A percentile compares a stretch with the other conserved stretches of the same genome.
Evolutionary conservation across 2,113 vertebrate species (phyloP).

Genomic region (Rhinopomastus cyanomelas): DNA sequence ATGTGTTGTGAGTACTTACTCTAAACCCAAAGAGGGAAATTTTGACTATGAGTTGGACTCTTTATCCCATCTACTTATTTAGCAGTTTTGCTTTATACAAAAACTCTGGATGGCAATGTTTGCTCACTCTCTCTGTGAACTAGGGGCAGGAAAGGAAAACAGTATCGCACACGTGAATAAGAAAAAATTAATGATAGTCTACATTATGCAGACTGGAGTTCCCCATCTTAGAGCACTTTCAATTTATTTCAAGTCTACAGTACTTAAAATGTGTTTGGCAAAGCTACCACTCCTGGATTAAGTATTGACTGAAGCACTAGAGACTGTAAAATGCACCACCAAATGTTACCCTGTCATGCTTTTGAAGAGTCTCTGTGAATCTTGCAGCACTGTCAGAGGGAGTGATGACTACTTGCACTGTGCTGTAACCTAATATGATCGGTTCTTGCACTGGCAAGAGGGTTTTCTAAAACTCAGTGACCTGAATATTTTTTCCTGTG

Average conservation of each 20-base stretch:
- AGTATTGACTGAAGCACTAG: not conserved
- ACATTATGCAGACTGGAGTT: not conserved
- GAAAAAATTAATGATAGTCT: not conserved
- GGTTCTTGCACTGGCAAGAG: not conserved
- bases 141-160: not conserved
- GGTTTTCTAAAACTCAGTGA: not conserved
- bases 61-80: too few species aligned
- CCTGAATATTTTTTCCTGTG: not conserved
- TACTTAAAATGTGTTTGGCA: not conserved
- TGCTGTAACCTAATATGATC: not conserved
- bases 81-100: too few species aligned
- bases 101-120: not conserved
- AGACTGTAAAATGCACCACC: not conserved
- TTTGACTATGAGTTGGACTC: too few species aligned
- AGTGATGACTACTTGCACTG: not conserved
- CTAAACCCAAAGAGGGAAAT: too few species aligned
- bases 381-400: not conserved
- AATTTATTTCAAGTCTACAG: not conserved
- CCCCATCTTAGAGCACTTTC: not conserved
- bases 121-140: not conserved
- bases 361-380: not conserved
- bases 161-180: not conserved
- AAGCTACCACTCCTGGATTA: not conserved
- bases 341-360: not conserved
- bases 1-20: too few species aligned